Conservation (phyloP, 2,797 vertebrate species). For the Erethizon dorsatum region DNA sequence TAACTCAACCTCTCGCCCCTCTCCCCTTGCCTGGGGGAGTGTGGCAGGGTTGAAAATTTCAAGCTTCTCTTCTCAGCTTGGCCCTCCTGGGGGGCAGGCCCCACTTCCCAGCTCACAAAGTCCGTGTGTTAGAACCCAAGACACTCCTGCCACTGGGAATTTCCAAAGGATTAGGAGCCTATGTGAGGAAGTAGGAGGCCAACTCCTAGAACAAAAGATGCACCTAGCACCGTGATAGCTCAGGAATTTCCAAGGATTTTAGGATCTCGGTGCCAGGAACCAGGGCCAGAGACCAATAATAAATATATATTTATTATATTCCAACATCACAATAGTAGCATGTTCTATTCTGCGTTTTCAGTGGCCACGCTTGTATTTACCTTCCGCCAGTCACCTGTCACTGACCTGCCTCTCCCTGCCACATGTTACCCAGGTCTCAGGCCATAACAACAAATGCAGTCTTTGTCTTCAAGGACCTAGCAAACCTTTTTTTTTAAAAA, state of each 20-base stretch:
- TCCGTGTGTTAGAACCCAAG: neutral
- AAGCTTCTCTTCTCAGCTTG: neutral
- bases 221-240: neutral
- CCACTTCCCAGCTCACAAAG: neutral
- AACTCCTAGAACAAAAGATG: neutral
- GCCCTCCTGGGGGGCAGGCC: neutral
- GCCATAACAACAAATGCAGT: neutral
- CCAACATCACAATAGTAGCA: neutral
- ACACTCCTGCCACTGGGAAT: neutral
- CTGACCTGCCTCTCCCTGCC: neutral
- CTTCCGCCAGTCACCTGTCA: neutral
- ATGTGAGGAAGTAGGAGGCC: neutral
- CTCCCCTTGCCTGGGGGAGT: neutral
- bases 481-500: neutral
- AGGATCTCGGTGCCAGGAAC: neutral
- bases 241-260: neutral
- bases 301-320: neutral
- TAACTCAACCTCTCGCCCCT: neutral
- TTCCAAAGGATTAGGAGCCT: neutral
- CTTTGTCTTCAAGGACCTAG: neutral
- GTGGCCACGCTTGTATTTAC: no score
- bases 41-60: neutral
- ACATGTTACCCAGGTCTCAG: neutral
- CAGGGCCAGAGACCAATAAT: neutral
- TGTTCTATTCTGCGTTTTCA: neutral